Percentiles rank a stretch among this genome's conserved stretches.
These are phyloP conservation scores for Cheumatopsyche charites DNA, from an alignment of 1,140 invertebrate species.

Conservation along the genomic window DNA sequence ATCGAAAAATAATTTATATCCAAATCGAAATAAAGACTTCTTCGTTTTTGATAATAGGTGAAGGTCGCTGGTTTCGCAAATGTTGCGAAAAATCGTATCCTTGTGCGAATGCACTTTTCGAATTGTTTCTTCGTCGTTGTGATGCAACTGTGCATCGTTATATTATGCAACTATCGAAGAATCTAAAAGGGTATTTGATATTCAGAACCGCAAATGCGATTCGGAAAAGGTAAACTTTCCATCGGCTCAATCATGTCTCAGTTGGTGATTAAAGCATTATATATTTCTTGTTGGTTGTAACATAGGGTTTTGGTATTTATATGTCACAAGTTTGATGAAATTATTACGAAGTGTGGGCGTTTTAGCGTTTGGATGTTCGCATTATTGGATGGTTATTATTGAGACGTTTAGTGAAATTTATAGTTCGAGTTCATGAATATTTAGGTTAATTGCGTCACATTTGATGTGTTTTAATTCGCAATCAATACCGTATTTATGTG, in stretches of 20 bases:
- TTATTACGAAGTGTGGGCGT: neutral
- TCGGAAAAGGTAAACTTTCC: too few species aligned
- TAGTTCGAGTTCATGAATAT: too few species aligned
- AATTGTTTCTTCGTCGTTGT: neutral
- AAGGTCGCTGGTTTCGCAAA: neutral
- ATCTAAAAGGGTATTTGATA: constrained; percentile 11
- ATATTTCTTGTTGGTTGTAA: too few species aligned
- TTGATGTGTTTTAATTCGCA: too few species aligned
- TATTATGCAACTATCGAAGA: constrained; percentile 10
- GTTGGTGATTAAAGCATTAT: too few species aligned
- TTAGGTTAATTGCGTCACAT: too few species aligned
- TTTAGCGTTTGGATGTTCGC: neutral
- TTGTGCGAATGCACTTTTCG: neutral
- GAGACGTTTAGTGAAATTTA: too few species aligned
- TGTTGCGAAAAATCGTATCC: neutral
- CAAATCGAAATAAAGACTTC: neutral
- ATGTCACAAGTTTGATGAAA: too few species aligned
- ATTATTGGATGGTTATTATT: neutral
- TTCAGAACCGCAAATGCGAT: neutral
- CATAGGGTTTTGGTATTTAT: too few species aligned
- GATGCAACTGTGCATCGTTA: constrained; percentile 3
- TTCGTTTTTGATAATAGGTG: constrained; percentile 1
- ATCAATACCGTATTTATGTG: too few species aligned
- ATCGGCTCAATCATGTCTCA: too few species aligned
- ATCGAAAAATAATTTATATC: too few species aligned